Percentiles rank a stretch among this genome's conserved stretches.
phyloP scores from a whole-genome alignment of 2,113 vertebrate genomes.

The Galemys pyrenaicus region DNA sequence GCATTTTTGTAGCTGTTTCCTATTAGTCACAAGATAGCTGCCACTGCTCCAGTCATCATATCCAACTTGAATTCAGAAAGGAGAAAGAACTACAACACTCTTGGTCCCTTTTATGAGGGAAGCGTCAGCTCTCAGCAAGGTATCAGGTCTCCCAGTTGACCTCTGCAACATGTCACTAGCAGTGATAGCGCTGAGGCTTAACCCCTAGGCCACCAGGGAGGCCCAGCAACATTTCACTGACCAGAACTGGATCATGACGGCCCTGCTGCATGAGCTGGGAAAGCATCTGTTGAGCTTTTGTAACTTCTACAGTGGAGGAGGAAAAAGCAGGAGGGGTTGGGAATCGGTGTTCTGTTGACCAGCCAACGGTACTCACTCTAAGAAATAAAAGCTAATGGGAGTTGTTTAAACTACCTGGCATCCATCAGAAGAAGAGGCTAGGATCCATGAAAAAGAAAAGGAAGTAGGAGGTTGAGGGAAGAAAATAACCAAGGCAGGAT shows the following conservation, averaged over 20 bases:
- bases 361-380: neutral
- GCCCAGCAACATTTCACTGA: neutral
- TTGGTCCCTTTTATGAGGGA: slow-evolving; percentile 23
- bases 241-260: neutral
- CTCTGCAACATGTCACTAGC: slow-evolving; percentile 10
- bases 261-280: neutral
- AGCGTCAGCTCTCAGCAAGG: neutral
- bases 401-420: neutral
- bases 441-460: neutral
- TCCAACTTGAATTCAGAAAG: slow-evolving; percentile 38
- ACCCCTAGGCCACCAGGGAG: no score
- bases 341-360: neutral
- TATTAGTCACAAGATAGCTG: slow-evolving; percentile 29
- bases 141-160: neutral
- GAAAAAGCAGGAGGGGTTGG: neutral
- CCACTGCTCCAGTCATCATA: neutral
- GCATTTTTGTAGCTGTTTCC: neutral
- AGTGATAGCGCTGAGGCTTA: no score
- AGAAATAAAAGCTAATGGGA: neutral
- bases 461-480: neutral
- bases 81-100: neutral
- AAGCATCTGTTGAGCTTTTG: neutral
- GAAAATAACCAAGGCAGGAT: neutral
- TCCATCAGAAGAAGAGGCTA: neutral
- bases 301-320: neutral